phyloP scores from a whole-genome alignment of 2,113 vertebrate species.

The Limnothrissa miodon region DNA sequence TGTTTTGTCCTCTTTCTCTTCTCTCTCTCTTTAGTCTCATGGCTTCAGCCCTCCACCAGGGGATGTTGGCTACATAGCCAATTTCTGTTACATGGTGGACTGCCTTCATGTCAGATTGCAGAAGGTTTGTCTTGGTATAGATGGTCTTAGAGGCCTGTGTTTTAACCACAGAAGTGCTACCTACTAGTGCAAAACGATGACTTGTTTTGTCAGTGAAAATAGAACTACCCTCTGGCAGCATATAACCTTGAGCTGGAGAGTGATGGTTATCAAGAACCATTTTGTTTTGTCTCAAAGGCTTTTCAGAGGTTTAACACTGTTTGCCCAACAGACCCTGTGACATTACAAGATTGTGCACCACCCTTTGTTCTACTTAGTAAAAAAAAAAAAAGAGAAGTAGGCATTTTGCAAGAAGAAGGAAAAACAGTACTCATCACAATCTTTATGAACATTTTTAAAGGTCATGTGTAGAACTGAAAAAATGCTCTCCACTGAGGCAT shows the following conservation, averaged over 20 bases:
- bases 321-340: conserved; percentile 36
- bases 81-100: conserved; percentile 86
- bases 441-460: not conserved
- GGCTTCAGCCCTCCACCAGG: conserved; percentile 75
- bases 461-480: not conserved
- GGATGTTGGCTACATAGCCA: conserved; percentile 82
- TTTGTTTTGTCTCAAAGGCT: conserved; percentile 22
- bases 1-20: conserved; percentile 41
- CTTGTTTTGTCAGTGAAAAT: not conserved
- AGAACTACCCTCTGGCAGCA: not conserved
- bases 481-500: not conserved
- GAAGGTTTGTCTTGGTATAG: conserved; percentile 67
- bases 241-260: not conserved
- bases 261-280: conserved; percentile 16
- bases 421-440: not conserved
- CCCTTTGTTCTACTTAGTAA: conserved; percentile 22
- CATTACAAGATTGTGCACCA: conserved; percentile 37
- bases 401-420: not conserved
- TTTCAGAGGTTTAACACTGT: conserved; percentile 31
- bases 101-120: conserved; percentile 91
- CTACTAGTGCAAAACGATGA: not conserved
- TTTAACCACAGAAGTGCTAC: not conserved
- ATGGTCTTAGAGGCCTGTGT: not conserved
- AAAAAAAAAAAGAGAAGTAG: conserved; percentile 35
- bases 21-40: conserved; percentile 70